Evolutionary conservation across 2,888 invertebrate genomes (phyloP).

Genomic region (Eupeodes latifasciatus): DNA sequence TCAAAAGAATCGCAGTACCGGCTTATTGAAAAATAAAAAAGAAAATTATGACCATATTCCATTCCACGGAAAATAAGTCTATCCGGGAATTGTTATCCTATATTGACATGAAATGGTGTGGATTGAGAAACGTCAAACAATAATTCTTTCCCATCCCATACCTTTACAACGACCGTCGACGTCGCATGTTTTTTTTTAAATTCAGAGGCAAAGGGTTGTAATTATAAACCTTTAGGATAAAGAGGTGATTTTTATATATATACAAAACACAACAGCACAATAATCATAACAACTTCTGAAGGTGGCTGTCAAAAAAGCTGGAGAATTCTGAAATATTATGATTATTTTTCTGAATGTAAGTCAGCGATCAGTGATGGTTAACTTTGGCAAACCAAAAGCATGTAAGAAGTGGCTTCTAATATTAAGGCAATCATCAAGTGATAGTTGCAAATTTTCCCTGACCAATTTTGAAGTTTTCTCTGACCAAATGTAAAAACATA

Average conservation of each 20-base stretch:
- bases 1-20: constrained; percentile 19
- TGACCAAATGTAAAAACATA: no score
- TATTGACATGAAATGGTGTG: constrained; percentile 43
- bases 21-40: constrained; percentile 26
- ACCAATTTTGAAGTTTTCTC: no score
- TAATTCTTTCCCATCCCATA: constrained; percentile 43
- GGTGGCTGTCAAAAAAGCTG: no score
- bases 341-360: no score
- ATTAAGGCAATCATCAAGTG: no score
- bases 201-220: constrained; percentile 48
- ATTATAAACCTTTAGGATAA: not conserved
- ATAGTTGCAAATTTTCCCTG: no score
- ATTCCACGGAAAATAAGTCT: constrained; percentile 73
- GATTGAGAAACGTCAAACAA: constrained; percentile 65
- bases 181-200: not conserved
- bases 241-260: constrained; percentile 70
- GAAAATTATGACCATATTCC: constrained; percentile 64
- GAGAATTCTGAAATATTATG: no score
- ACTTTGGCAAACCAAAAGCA: no score
- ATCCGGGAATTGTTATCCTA: constrained; percentile 71
- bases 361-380: no score
- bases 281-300: constrained; percentile 3
- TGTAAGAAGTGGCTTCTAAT: no score
- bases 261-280: constrained; percentile 38
- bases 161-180: not conserved